Percentiles rank a stretch among this genome's conserved stretches.
Conservation (phyloP, 30 jellyfish, hydroid and myxozoan genomes). For the Cassiopea xamachana region DNA sequence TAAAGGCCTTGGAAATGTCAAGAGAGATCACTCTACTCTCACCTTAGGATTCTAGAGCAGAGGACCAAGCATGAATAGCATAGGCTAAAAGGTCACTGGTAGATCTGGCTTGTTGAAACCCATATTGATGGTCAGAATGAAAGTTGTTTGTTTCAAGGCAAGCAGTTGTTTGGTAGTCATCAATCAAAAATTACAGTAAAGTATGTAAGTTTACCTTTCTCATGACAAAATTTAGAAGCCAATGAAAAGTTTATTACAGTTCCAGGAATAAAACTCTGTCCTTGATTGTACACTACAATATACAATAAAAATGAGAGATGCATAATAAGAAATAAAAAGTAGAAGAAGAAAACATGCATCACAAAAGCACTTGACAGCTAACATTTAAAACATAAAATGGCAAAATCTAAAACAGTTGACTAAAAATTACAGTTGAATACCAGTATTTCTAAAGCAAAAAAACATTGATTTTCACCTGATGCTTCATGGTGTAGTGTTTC, state of each 20-base stretch:
- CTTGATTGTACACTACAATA: constrained; percentile 30
- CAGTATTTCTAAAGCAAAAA: neutral
- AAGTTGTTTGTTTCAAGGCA: neutral
- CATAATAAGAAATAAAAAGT: neutral
- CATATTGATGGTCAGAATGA: too few relatives aligned
- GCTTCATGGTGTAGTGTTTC: neutral
- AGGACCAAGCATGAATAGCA: too few relatives aligned
- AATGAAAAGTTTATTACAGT: constrained; percentile 55
- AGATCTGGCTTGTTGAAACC: too few relatives aligned
- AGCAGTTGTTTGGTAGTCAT: too few relatives aligned
- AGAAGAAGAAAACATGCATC: neutral
- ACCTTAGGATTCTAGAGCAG: too few relatives aligned
- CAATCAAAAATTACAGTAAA: neutral
- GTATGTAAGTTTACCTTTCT: constrained; percentile 30
- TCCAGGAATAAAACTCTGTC: constrained; percentile 56
- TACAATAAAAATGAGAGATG: neutral
- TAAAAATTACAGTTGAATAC: too few relatives aligned
- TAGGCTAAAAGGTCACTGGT: too few relatives aligned
- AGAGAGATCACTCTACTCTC: too few relatives aligned
- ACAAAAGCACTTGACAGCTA: too few relatives aligned
- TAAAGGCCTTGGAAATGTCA: too few relatives aligned
- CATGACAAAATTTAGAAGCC: constrained; percentile 59
- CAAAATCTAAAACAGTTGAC: too few relatives aligned
- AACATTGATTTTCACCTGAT: neutral
- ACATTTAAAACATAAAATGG: too few relatives aligned